Evolutionary conservation across 2,797 vertebrate genomes (phyloP), one percentile per base, ranked within the genome.

Genomic region (Squalus acanthias): DNA sequence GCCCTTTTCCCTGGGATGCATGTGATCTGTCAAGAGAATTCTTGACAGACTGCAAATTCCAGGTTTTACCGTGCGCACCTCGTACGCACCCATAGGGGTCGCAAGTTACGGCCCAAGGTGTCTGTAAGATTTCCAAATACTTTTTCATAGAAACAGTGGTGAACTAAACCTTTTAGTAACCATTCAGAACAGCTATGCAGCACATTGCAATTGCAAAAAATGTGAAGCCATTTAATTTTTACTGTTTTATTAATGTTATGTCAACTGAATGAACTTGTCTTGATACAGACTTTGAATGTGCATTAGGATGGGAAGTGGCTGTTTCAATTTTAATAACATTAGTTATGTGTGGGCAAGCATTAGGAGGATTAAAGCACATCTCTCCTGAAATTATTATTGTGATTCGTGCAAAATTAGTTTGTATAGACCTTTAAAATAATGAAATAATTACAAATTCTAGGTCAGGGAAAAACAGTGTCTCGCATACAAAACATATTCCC

Each of bases 391-490:
- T 95, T 95, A 57, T 74, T 74, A 95, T 76, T 57, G 53, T 72
- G 13, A 76, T 60, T 76, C 60, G 17, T 95, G 70, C 17, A 74
- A 95, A 95, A 95, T 95, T 29, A 95, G 46, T 95, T 95, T 95
- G 26, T 46, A 72, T 26, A 9, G 70, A 57, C 15, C 94, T 17
- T 76, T 60, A 95, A 33, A 95, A 57, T 95, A n/a, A 74, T 76
- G 46, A 95, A 76, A 76, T 95, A 95, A 76, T 76, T 95, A 95
- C 6, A 53, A 95, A 95, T 60, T 76, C 69, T 33, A 74, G 39
- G 46, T 70, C 69, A 95, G 50, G 46, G 39, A 22, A 20, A 53
- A 95, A 72, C 65, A 76, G 50, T 60, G 12, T 17, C 13, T 76
- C 33, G 69, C 12, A 95, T 95, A 33, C 94, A 95, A 95, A 95